A percentile compares a stretch with the other conserved stretches of the same genome.
These are phyloP conservation scores for Phyllostomus hastatus DNA, from an alignment of 2,113 vertebrate species.

Conservation along the genomic window DNA sequence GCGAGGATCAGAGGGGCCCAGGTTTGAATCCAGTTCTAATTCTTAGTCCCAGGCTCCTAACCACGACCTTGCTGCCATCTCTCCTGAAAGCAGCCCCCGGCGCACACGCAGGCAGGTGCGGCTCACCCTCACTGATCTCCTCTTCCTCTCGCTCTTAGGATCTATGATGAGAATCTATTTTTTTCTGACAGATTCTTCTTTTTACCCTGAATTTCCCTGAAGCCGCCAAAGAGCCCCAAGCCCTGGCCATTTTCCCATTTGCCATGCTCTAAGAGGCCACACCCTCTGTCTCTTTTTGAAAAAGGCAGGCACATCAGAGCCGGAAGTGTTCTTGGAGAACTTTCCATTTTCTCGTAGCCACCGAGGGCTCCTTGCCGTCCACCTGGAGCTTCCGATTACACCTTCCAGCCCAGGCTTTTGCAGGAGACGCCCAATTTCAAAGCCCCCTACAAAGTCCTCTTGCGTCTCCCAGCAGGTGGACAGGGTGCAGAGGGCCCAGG, in stretches of 20 bases:
- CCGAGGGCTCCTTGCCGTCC: not conserved
- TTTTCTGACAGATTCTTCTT: not conserved
- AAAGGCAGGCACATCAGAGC: not conserved
- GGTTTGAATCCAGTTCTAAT: not conserved
- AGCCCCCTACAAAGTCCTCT: not conserved
- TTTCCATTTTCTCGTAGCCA: not conserved
- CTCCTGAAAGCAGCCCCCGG: not conserved
- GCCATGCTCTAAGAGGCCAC: not conserved
- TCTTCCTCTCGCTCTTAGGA: not conserved
- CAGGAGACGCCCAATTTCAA: not conserved
- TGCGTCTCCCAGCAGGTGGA: not conserved
- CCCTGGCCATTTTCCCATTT: not conserved
- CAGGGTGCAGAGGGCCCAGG: accelerated
- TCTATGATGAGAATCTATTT: not conserved
- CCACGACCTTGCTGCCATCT: not conserved
- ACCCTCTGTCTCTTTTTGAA: not conserved
- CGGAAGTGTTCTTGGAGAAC: not conserved
- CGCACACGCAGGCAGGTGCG: not conserved
- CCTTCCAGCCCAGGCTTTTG: not conserved
- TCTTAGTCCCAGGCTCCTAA: not conserved
- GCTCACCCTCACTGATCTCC: not conserved
- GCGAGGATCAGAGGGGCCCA: not conserved
- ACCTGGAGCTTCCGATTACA: not conserved
- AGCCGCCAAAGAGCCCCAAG: not conserved
- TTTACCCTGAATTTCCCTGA: not conserved